Evolutionary conservation across 2,797 vertebrate genomes (phyloP), one percentile per base, ranked within the genome.

Genomic region (Glossophaga mutica): DNA sequence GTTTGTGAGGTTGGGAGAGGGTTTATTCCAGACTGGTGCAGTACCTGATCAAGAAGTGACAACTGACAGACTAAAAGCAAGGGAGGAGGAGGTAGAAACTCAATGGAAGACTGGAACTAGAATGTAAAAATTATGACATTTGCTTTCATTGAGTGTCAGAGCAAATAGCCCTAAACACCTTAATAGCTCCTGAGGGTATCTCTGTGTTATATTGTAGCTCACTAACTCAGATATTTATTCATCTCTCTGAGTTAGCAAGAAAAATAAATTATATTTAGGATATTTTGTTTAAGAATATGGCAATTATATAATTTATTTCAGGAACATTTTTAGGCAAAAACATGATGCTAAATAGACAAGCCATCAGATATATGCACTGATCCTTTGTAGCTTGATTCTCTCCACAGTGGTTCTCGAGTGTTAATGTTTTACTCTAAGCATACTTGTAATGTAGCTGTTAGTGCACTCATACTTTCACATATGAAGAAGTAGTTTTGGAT

Each of bases 291-390:
- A 62, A 85, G 50, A 85, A 88, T 55, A 16, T 91, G 19, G 32
- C 68, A 78, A 86, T 91, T 82, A 57, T 34, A 5, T 77, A 67
- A 93, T 85, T 93, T 39, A 44, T 76, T 95, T 95, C 46, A 73
- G 68, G 86, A 85, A 71, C 18, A 48, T 22, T 90, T 55, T 37
- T 57, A 50, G 46, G 34, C 22, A 52, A 87, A 86, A 19, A 57
- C 6, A 24, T 77, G 3, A 37, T 78, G 19, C 24, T 94, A 73
- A 48, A 59, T 57, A 83, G 76, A 50, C 7, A 87, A 44, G 92
- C 15, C 10, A 15, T 88, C 32, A 74, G 10, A 32, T 83, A 34
- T 19, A 24, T 55, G 26, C 22, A 55, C 44, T 44, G 48, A 77
- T 44, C 48, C 57, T 77, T 4, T 86, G 46, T 91, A 65, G 24